These are phyloP conservation scores for Cheirogaleus medius DNA, from an alignment of 2,113 vertebrate genomes.

Conservation along the genomic window DNA sequence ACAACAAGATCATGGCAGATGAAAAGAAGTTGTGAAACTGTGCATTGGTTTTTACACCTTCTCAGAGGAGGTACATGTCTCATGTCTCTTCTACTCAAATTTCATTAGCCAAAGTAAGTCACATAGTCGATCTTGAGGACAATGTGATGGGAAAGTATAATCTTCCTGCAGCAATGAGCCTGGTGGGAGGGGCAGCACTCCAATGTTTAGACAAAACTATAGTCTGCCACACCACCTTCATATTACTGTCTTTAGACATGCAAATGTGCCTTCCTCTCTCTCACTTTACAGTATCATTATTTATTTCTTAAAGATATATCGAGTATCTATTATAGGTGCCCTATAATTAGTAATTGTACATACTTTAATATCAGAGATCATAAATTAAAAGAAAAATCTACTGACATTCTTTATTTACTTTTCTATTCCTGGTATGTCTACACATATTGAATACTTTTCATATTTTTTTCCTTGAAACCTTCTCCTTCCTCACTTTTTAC, in stretches of 20 bases:
- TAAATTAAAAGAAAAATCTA: not conserved
- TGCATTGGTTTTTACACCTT: not conserved
- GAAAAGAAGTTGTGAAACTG: not conserved
- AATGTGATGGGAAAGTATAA: not conserved
- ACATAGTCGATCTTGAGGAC: not conserved
- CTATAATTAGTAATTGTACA: not conserved
- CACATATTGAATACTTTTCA: not conserved
- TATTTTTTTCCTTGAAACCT: not conserved
- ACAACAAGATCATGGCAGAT: not conserved
- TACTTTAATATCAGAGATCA: not conserved
- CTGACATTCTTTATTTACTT: not conserved
- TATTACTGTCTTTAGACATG: not conserved
- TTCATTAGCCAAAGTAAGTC: not conserved
- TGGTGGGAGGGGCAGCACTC: not conserved
- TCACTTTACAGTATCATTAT: not conserved
- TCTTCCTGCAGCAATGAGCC: not conserved
- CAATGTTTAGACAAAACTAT: not conserved
- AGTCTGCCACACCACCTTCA: not conserved
- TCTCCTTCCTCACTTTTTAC: not conserved
- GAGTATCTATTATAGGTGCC: not conserved
- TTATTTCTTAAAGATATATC: not conserved
- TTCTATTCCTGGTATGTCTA: not conserved
- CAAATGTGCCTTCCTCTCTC: not conserved
- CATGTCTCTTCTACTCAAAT: not conserved
- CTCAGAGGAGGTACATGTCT: not conserved